phyloP scores from a whole-genome alignment of 2,113 vertebrate genomes.

The Lamprologus ornatipinnis region DNA sequence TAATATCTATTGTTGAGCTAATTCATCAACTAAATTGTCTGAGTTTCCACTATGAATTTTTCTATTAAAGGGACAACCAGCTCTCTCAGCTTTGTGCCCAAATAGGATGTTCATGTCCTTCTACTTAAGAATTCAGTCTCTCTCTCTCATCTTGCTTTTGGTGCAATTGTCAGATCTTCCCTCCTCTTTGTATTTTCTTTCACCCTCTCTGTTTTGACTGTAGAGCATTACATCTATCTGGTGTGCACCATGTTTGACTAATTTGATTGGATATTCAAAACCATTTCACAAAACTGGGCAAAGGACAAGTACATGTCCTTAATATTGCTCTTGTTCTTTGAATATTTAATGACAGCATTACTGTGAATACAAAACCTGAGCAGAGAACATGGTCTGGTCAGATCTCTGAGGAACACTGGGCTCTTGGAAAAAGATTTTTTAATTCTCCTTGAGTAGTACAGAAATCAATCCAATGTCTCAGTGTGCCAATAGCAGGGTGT shows the following conservation, averaged over 20 bases:
- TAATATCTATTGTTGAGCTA: neutral
- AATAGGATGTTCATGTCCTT: neutral
- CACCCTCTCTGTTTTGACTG: neutral
- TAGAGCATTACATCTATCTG: neutral
- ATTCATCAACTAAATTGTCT: neutral
- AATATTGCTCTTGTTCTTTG: neutral
- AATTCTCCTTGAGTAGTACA: neutral
- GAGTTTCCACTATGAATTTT: neutral
- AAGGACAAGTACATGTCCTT: neutral
- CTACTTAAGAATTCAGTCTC: neutral
- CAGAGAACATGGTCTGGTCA: neutral
- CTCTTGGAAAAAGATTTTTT: rapidly evolving
- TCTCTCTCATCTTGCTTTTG: neutral
- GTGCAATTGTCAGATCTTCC: neutral
- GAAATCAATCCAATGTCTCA: neutral
- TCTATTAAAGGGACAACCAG: neutral
- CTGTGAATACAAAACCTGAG: neutral
- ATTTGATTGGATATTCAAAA: neutral
- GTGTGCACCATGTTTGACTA: neutral
- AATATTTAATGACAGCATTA: neutral
- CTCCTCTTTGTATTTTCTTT: neutral
- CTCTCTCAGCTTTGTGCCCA: neutral
- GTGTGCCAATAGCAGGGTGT: neutral
- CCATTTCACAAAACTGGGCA: neutral
- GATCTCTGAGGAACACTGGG: neutral